These are phyloP conservation scores for Microcebus lehilahytsara DNA, from an alignment of 2,113 vertebrate species.

Conservation along the genomic window DNA sequence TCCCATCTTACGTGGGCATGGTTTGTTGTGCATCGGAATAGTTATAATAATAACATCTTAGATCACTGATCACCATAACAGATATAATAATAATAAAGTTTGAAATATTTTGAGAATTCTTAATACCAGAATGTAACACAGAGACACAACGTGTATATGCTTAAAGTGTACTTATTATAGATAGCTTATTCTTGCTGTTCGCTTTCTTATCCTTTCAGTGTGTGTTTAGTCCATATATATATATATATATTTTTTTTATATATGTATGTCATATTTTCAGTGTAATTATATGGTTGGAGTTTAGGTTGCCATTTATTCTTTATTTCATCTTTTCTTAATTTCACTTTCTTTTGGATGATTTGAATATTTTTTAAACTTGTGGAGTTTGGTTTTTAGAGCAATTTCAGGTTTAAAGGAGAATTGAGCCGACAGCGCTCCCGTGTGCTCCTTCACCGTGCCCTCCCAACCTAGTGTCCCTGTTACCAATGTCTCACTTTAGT, in stretches of 20 bases:
- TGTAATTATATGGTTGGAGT: neutral
- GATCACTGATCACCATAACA: neutral
- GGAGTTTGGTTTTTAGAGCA: neutral
- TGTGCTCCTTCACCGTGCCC: rapidly evolving
- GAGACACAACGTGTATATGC: neutral
- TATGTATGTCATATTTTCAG: neutral
- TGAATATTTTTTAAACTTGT: neutral
- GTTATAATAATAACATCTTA: neutral
- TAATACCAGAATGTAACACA: neutral
- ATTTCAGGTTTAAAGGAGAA: neutral
- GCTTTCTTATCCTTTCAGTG: neutral
- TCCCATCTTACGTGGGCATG: neutral
- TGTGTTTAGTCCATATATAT: neutral
- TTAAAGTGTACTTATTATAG: neutral
- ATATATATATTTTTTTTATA: too few species aligned
- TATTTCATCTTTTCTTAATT: neutral
- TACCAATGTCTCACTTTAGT: rapidly evolving
- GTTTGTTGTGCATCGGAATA: neutral
- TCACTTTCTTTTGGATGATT: neutral
- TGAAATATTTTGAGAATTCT: neutral
- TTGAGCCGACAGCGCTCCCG: rapidly evolving
- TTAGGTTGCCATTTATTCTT: neutral
- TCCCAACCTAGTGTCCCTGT: rapidly evolving
- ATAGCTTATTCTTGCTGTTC: neutral
- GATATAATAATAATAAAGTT: neutral